Conservation (phyloP, 2,113 vertebrate species). For the Callospermophilus lateralis region DNA sequence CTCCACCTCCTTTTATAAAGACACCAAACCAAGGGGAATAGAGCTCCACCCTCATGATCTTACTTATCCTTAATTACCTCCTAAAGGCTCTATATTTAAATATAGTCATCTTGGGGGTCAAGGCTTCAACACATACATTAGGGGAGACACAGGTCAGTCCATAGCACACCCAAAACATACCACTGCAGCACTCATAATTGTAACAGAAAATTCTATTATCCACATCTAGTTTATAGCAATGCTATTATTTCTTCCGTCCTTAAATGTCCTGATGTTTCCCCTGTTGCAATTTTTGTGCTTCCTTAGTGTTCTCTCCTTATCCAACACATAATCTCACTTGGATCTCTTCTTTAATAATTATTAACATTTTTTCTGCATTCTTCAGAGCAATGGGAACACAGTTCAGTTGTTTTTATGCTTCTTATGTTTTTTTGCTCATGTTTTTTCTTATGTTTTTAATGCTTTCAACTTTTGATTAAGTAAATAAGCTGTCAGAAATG, state of each 20-base stretch:
- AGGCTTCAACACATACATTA: neutral
- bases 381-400: neutral
- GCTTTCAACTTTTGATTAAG: neutral
- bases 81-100: neutral
- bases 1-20: neutral
- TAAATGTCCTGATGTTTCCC: neutral
- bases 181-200: neutral
- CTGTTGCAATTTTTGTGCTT: constrained; percentile 6
- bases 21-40: neutral
- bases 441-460: no score
- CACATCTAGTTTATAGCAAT: neutral
- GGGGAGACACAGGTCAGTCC: neutral
- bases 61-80: neutral
- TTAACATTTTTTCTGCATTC: neutral
- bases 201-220: neutral
- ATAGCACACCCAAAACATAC: neutral
- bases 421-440: neutral
- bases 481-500: neutral
- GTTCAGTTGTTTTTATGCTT: neutral
- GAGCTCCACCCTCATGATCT: neutral
- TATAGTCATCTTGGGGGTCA: neutral
- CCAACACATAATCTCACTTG: neutral
- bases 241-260: neutral
- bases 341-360: neutral
- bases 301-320: neutral